Evolutionary conservation across 2,797 vertebrate genomes (phyloP).

Genomic region (Leptodactylus fallax): DNA sequence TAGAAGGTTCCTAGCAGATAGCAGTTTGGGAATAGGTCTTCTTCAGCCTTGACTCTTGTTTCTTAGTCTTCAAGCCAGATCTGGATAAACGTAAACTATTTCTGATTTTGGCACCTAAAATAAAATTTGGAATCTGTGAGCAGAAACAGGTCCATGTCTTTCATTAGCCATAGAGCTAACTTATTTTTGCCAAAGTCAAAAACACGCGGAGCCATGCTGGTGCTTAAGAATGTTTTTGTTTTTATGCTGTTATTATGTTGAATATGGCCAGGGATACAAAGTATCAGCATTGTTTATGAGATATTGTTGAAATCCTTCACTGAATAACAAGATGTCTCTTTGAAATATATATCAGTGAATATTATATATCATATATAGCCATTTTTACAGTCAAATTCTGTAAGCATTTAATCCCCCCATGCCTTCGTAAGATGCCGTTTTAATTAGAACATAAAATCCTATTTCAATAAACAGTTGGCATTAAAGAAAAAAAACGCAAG

Average conservation of each 20-base stretch:
- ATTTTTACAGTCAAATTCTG: conserved; percentile 34
- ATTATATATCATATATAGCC: conserved; percentile 34
- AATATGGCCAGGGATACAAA: background rate
- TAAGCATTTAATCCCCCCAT: conserved; percentile 47
- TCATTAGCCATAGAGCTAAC: no score
- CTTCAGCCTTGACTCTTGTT: no score
- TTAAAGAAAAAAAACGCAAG: conserved; percentile 12
- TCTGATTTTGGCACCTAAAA: no score
- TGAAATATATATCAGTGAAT: conserved; percentile 36
- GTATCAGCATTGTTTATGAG: background rate
- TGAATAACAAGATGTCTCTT: conserved; percentile 1
- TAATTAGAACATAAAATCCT: conserved; percentile 57
- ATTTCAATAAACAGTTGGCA: conserved; percentile 46
- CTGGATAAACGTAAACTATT: no score
- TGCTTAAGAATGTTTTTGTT: background rate
- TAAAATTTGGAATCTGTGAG: no score
- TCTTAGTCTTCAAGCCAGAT: no score
- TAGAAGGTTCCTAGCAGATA: no score
- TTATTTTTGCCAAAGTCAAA: no score
- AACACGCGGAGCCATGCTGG: no score
- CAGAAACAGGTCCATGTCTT: no score
- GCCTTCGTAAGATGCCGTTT: conserved; percentile 26
- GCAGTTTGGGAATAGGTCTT: no score
- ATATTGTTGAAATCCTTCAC: background rate
- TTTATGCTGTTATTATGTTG: background rate